These are phyloP conservation scores for Coregonus clupeaformis DNA, from an alignment of 2,113 vertebrate species.

Conservation along the genomic window DNA sequence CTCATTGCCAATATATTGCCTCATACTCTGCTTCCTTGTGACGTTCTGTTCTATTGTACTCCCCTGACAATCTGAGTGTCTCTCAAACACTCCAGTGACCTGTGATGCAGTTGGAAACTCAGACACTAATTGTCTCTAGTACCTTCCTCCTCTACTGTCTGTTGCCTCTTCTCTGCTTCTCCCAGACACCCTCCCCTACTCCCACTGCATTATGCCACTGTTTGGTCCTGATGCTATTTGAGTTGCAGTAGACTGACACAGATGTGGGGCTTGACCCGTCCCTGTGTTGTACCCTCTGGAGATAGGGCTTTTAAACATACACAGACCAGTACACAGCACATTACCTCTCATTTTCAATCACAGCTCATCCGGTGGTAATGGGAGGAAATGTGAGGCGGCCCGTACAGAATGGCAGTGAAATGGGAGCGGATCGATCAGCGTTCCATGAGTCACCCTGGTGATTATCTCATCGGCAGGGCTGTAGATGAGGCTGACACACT, in stretches of 20 bases:
- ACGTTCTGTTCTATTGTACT: background rate
- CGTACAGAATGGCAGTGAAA: no score
- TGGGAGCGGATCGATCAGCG: slow-evolving; percentile 16
- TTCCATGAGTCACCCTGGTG: background rate
- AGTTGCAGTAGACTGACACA: background rate
- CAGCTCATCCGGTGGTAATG: slow-evolving; percentile 27
- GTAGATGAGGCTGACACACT: background rate
- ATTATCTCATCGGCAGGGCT: slow-evolving; percentile 31
- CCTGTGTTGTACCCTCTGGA: background rate
- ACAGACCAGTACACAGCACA: background rate
- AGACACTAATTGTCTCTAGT: no score
- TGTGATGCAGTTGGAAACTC: background rate
- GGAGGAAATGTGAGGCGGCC: slow-evolving; percentile 23
- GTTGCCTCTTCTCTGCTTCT: background rate
- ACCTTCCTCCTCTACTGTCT: no score
- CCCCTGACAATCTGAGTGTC: no score
- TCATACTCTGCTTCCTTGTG: background rate
- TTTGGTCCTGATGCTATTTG: background rate
- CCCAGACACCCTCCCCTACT: background rate
- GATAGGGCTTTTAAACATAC: background rate
- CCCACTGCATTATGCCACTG: background rate
- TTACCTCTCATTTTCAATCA: background rate
- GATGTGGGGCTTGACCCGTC: background rate
- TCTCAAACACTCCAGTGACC: background rate
- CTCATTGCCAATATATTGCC: background rate